A percentile compares a stretch with the other conserved stretches of the same genome.
Evolutionary conservation across 2,113 vertebrate species (phyloP).

Genomic region (Podilymbus podiceps): DNA sequence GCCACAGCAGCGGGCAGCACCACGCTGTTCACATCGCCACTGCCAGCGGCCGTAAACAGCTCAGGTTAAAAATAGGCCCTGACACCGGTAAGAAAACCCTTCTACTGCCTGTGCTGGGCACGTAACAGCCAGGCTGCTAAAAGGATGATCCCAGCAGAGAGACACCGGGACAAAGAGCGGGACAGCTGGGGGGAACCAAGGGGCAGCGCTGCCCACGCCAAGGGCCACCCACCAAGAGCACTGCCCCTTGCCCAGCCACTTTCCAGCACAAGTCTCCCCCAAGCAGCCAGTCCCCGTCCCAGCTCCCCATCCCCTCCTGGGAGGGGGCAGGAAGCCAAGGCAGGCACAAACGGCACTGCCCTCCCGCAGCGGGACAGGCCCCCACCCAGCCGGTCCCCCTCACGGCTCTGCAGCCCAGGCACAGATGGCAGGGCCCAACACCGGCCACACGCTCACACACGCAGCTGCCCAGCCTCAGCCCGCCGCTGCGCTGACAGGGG

Average conservation of each 20-base stretch:
- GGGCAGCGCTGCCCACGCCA: not conserved
- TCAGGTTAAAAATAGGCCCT: slow-evolving; percentile 6
- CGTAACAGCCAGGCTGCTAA: not conserved
- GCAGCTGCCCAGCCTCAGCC: accelerated
- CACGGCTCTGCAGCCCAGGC: not conserved
- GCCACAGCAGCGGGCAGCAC: accelerated
- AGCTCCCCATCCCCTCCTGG: not conserved
- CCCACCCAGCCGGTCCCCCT: accelerated
- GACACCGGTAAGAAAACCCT: not conserved
- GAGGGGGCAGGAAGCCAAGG: not conserved
- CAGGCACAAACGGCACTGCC: not conserved
- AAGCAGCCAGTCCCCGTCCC: not conserved
- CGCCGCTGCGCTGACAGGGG: accelerated
- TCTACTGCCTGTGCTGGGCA: not conserved
- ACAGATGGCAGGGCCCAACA: accelerated
- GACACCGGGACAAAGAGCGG: accelerated
- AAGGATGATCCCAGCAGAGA: not conserved
- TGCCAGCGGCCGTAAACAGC: accelerated
- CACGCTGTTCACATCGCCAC: accelerated
- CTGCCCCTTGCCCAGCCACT: accelerated
- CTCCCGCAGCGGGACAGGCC: not conserved
- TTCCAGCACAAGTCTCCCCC: not conserved
- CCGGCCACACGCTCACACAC: accelerated
- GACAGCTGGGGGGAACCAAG: not conserved
- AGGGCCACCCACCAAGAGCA: not conserved